phyloP scores from a whole-genome alignment of 2,888 invertebrate species.

The Caradrina kadenii region DNA sequence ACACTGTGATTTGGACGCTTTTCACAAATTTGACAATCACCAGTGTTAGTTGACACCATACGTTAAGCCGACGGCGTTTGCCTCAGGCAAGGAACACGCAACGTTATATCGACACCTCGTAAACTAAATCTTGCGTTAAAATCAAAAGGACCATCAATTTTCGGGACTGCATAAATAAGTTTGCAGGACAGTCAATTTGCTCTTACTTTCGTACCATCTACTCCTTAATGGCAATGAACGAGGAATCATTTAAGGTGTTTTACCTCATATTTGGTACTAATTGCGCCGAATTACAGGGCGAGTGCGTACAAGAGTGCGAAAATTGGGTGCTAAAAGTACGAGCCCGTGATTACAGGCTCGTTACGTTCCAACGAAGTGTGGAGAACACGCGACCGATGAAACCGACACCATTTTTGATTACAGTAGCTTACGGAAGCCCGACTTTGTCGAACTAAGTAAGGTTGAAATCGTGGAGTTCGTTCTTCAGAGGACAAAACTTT shows the following conservation, averaged over 20 bases:
- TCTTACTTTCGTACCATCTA: conserved; percentile 52
- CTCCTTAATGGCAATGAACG: conserved; percentile 56
- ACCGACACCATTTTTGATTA: conserved; percentile 61
- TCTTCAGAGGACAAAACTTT: too few relatives aligned
- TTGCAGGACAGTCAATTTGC: conserved; percentile 37
- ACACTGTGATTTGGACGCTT: conserved; percentile 54
- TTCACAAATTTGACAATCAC: conserved; percentile 62
- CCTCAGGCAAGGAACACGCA: conserved; percentile 28
- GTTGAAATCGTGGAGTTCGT: neutral
- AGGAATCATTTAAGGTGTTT: conserved; percentile 63
- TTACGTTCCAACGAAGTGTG: conserved; percentile 59
- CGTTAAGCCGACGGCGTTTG: conserved; percentile 49
- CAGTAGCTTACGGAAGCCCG: conserved; percentile 33
- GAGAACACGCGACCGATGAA: conserved; percentile 64
- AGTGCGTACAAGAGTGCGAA: conserved; percentile 79
- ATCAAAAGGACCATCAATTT: conserved; percentile 9
- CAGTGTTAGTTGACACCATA: conserved; percentile 52
- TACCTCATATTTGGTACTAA: conserved; percentile 72
- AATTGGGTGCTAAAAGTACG: conserved; percentile 84
- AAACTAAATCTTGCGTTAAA: conserved; percentile 9
- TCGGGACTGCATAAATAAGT: conserved; percentile 37
- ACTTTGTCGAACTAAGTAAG: conserved; percentile 18
- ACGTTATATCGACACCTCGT: conserved; percentile 26
- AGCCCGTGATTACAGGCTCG: conserved; percentile 63
- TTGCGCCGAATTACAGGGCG: conserved; percentile 81